Base-by-base conservation (phyloP, 2,888 invertebrate genomes). In the Cosmopolites sordidus region DNA sequence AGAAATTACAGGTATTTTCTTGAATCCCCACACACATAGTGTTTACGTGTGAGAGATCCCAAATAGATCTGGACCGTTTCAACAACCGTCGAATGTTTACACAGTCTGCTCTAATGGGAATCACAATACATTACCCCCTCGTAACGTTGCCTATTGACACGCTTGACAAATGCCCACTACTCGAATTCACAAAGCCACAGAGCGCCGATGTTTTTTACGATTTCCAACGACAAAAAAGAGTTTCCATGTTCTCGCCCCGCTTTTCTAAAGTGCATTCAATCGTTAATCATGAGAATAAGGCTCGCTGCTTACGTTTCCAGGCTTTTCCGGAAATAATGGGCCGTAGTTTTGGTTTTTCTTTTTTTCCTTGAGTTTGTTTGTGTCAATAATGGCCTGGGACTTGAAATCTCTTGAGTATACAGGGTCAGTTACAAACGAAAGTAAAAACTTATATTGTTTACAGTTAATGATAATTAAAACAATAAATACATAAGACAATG, bases 201-300 rank as follows among this genome's bases (percentile, higher is more conserved):
- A 51, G 41, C 51, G 30, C 40, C 33, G 56, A 49, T 46, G 58
- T 54, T 57, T 57, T 57, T 54, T 57, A 54, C 57, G 53, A 57
- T 54, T 57, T 49, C 48, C 68, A 69, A 62, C 63, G 59, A 61
- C 66, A 66, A 69, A 70, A 66, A 71, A 69, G 73, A 70, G 69
- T 73, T 73, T 74, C 71, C 73, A 73, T 72, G 72, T 73, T 73
- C 68, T 66, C 70, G 70, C 71, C 66, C 62, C 60, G 62, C 70
- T 69, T 70, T 70, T 62, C 67, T 60, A 65, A 64, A 73, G 73
- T 74, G 74, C 72, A 72, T 71, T 73, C 70, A 71, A 72, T 74
- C 74, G 73, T 74, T 73, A 73, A 73, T 74, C 74, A 73, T 69
- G 69, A 63, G 68, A 70, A 70, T 68, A 68, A 69, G 66, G 63